phyloP scores from a whole-genome alignment of 2,797 vertebrate species.

The Rhynchonycteris naso region DNA sequence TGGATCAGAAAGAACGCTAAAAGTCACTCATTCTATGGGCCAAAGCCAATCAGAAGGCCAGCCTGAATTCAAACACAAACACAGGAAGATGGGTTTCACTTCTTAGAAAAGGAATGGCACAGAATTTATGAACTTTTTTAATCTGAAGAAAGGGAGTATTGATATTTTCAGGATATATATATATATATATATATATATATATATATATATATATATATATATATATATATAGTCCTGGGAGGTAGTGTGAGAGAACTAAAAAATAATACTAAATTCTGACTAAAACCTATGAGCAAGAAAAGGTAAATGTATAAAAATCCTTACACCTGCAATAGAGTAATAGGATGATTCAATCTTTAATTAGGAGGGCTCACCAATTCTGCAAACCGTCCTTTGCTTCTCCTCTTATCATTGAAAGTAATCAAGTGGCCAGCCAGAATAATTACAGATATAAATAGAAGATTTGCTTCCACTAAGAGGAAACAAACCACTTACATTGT shows the following conservation, averaged over 20 bases:
- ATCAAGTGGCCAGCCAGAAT: not conserved
- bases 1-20: not conserved
- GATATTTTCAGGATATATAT: not conserved
- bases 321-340: not conserved
- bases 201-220: not conserved
- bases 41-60: not conserved
- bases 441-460: constrained; percentile 18
- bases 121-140: not conserved
- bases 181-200: not conserved
- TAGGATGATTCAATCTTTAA: constrained; percentile 52
- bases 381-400: not conserved
- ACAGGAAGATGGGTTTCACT: not conserved
- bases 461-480: not conserved
- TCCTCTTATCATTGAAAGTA: not conserved
- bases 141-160: not conserved
- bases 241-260: not conserved
- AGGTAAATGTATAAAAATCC: not conserved
- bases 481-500: not conserved
- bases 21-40: not conserved
- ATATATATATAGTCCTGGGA: not conserved
- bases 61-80: not conserved
- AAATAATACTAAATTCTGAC: not conserved
- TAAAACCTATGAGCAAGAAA: not conserved
- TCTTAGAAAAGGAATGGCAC: not conserved
- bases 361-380: not conserved